phyloP scores from a whole-genome alignment of 2,888 invertebrate genomes.

The Dynastes tityus region DNA sequence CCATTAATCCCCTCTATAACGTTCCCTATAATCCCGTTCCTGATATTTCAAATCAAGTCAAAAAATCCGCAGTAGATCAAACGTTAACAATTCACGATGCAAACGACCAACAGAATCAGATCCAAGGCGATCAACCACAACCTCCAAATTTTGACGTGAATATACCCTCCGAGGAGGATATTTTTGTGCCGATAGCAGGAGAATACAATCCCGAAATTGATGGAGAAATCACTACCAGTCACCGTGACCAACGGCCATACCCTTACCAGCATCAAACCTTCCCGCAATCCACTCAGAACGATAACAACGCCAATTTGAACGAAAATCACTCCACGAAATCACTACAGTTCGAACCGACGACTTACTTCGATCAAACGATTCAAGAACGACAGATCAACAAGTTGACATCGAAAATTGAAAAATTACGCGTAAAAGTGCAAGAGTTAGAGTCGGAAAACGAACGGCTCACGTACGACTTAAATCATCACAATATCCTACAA shows the following conservation, averaged over 20 bases:
- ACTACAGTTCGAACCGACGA: neutral
- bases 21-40: constrained; percentile 37
- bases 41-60: constrained; percentile 51
- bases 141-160: neutral
- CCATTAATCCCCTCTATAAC: constrained; percentile 49
- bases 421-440: constrained; percentile 65
- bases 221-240: neutral
- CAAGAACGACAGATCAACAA: constrained; percentile 66
- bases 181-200: constrained; percentile 44
- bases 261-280: constrained; percentile 48
- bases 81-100: constrained; percentile 14
- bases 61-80: constrained; percentile 42
- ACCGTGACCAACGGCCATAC: constrained; percentile 14
- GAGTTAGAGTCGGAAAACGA: constrained; percentile 65
- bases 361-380: constrained; percentile 51
- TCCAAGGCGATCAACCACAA: constrained; percentile 43
- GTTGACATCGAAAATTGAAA: constrained; percentile 67
- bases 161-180: constrained; percentile 16
- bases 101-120: constrained; percentile 50
- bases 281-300: constrained; percentile 1
- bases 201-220: constrained; percentile 19
- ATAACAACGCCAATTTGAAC: constrained; percentile 16
- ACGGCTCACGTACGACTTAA: constrained; percentile 52
- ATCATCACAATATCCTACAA: constrained; percentile 46
- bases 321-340: constrained; percentile 6